Conservation (phyloP, 2,797 vertebrate species). For the Oryzias sinensis region DNA sequence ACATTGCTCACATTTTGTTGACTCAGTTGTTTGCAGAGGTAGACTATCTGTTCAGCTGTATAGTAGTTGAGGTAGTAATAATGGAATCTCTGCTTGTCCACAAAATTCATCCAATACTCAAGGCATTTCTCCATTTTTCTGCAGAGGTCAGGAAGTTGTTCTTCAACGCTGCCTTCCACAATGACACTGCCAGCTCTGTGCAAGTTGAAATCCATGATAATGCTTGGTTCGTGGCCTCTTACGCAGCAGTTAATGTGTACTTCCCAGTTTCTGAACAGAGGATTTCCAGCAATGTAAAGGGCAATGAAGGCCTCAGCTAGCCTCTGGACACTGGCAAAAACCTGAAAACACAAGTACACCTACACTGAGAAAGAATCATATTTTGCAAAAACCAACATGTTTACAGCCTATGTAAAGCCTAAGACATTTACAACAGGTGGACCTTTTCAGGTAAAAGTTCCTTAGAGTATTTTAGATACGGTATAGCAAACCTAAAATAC, state of each 20-base stretch:
- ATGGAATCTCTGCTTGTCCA: slow-evolving; percentile 79
- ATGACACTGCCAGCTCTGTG: slow-evolving; percentile 55
- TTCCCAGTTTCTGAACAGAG: slow-evolving; percentile 88
- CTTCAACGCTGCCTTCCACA: slow-evolving; percentile 70
- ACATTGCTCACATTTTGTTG: slow-evolving; percentile 46
- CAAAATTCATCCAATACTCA: slow-evolving; percentile 82
- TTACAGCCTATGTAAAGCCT: no score
- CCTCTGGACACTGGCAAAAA: slow-evolving; percentile 88
- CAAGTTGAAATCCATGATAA: slow-evolving; percentile 83
- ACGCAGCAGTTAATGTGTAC: slow-evolving; percentile 78
- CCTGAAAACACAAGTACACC: slow-evolving; percentile 66
- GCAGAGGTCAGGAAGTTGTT: slow-evolving; percentile 83
- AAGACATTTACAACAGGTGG: no score
- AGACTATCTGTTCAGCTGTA: slow-evolving; percentile 93
- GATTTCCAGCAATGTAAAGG: slow-evolving; percentile 87
- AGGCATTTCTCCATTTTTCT: slow-evolving; percentile 87
- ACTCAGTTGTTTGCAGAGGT: slow-evolving; percentile 81
- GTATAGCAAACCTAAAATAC: no score
- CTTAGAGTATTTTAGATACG: no score
- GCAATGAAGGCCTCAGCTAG: slow-evolving; percentile 86
- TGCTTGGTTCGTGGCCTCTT: slow-evolving; percentile 32
- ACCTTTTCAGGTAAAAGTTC: no score
- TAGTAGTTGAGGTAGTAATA: slow-evolving; percentile 93
- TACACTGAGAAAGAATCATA: neutral
- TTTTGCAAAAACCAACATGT: no score